Evolutionary conservation across 2,888 invertebrate genomes (phyloP), one percentile per base, ranked within the genome.

Genomic region (Drosophila barbarae): DNA sequence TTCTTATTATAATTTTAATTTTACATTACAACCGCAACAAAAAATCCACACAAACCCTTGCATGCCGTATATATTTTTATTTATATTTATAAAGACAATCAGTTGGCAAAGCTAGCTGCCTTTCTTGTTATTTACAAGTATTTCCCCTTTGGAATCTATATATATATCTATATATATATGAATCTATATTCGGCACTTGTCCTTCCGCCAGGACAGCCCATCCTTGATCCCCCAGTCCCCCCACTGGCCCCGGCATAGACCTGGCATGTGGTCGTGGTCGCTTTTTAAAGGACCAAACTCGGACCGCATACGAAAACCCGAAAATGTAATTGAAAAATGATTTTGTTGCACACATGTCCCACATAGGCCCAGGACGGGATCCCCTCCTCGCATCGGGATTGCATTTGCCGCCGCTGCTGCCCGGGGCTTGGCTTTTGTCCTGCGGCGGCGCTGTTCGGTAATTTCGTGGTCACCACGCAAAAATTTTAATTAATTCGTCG

Each of bases 261-360:
- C 51, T 52, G 64, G 53, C 55, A 39, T 70, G 71, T 50, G 67
- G 67, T 68, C 38, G 49, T 60, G 60, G 70, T 55, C 54, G 74
- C 59, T 57, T 73, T 74, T 65, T 76, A 73, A 68, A 51, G 69
- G 44, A 60, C 58, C 66, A 46, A 67, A 35, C 58, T 50, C 35
- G 54, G 35, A 71, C 56, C 67, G 42, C 71, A 66, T 41, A 53
- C 49, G 69, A 52, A 70, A 82, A 79, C 83, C 84, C 77, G 70
- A 79, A 79, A 84, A 79, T 82, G 85, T 84, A 84, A 79, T 79
- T 84, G 78, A 79, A 79, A 84, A 79, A 82, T 82, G 84, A 79
- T 79, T 79, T 82, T 79, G 84, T 82, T 79, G 67, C 85, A 84
- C 85, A 84, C 71, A 71, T 80, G 82, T 78, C 69, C 74, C 59